phyloP scores from a whole-genome alignment of 2,113 vertebrate genomes.

The Recurvirostra avosetta region DNA sequence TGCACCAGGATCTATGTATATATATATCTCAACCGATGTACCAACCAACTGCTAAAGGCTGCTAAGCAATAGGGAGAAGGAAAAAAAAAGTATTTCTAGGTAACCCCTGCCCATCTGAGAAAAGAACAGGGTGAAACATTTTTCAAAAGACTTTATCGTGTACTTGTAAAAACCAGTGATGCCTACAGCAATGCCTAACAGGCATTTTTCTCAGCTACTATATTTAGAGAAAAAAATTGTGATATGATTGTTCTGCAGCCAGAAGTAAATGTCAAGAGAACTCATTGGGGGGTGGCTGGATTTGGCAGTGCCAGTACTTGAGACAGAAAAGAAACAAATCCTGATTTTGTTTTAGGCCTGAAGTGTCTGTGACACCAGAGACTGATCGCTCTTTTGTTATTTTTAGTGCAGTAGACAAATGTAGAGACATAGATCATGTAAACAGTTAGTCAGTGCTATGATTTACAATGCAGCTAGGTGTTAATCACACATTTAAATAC shows the following conservation, averaged over 20 bases:
- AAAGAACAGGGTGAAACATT: background rate
- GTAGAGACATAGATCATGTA: background rate
- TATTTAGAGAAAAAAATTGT: background rate
- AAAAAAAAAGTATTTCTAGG: background rate
- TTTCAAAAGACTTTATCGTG: background rate
- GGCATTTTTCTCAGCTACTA: background rate
- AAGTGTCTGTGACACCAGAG: background rate
- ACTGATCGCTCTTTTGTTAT: background rate
- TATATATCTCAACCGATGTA: accelerated
- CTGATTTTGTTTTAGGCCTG: background rate
- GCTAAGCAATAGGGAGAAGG: background rate
- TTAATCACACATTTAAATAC: background rate
- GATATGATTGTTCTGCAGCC: background rate
- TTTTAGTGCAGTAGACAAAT: background rate
- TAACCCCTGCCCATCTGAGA: background rate
- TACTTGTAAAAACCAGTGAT: background rate
- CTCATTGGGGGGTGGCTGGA: accelerated
- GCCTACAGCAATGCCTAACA: background rate
- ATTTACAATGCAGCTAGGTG: background rate
- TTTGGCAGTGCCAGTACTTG: background rate
- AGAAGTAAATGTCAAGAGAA: background rate
- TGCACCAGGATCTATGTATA: background rate
- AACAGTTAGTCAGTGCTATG: background rate
- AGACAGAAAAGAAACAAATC: background rate
- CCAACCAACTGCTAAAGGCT: background rate